Evolutionary conservation across 2,888 invertebrate genomes (phyloP).

Genomic region (Drosophila macrospina): DNA sequence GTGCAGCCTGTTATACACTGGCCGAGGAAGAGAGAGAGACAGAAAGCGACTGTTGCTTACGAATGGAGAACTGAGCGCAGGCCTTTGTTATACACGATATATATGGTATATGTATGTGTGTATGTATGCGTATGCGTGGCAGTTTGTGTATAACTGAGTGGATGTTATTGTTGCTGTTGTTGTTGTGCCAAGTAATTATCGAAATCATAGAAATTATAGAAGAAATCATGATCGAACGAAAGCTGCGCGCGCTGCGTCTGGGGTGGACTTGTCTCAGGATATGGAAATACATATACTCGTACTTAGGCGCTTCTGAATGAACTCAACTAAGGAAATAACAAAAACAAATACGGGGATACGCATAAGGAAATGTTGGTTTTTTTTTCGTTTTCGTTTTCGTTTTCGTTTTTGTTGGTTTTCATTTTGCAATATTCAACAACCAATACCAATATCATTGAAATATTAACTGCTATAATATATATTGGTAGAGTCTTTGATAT

Average conservation of each 20-base stretch:
- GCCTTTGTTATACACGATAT: conserved; percentile 15
- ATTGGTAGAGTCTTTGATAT: conserved; percentile 81
- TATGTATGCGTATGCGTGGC: neutral
- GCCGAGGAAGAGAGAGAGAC: conserved; percentile 19
- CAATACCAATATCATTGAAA: conserved; percentile 73
- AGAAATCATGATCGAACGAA: conserved; percentile 40
- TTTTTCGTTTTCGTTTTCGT: conserved; percentile 46
- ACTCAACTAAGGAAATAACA: conserved; percentile 42
- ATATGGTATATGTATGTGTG: neutral
- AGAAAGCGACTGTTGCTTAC: conserved; percentile 22
- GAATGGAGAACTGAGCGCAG: conserved; percentile 26
- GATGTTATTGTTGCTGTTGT: conserved; percentile 8
- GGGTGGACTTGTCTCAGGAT: conserved; percentile 34
- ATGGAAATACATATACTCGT: conserved; percentile 17
- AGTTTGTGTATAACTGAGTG: neutral
- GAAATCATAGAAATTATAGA: conserved; percentile 51
- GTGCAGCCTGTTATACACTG: conserved; percentile 51
- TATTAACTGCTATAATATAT: conserved; percentile 30
- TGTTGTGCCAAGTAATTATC: conserved; percentile 20
- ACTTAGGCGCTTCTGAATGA: conserved; percentile 43
- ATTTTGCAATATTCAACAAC: conserved; percentile 76
- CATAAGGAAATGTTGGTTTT: conserved; percentile 68
- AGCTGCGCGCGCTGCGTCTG: conserved; percentile 32
- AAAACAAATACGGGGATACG: conserved; percentile 25
- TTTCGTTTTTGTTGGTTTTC: conserved; percentile 20